Evolutionary conservation across 1,140 invertebrate species (phyloP), one percentile per base, ranked within the genome.

Genomic region (Charaxes varanes): DNA sequence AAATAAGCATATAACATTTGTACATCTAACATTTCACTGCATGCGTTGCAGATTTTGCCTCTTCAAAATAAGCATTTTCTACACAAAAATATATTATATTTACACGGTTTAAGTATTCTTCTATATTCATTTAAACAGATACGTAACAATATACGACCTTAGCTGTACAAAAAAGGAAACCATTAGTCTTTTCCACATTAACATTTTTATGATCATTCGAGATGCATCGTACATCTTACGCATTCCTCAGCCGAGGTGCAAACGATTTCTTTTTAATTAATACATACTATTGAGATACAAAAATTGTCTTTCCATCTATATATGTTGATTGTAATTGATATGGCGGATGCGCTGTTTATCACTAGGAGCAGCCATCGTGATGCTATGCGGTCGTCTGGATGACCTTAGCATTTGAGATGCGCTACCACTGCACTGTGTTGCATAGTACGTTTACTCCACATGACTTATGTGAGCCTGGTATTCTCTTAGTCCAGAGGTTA

Each of bases 341-440:
- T 49, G 48, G 35, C 46, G 51, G 48, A 51, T 51, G 24, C 41
- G 46, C 45, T 64, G 48, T 59, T 62, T 49, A 54, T 59, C 53
- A 54, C 52, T 37, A 51, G 38, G 35, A 36, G 38, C 33, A 41
- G 26, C 47, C 35, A 49, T 55, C 54, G 56, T 53, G 53, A 57
- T 46, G 47, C 45, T 53, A 63, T 56, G 57, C 55, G 40, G 53
- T 50, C 57, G 50, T 45, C 45, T 35, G 15, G 31, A 18, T 51
- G 65, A 62, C 68, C 68, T 72, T 72, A 72, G 58, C 68, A 66
- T 72, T 67, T 67, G 23, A 37, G 26, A 43, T 41, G 28, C 24
- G 31, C 30, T 33, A 19, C 44, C 21, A 14, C 18, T 31, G 31
- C 32, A 41, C 27, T 13, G 27, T 22, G 10, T 23, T 51, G 19